phyloP scores from a whole-genome alignment of 2,797 vertebrate species.

The Hafferia zeledoni region DNA sequence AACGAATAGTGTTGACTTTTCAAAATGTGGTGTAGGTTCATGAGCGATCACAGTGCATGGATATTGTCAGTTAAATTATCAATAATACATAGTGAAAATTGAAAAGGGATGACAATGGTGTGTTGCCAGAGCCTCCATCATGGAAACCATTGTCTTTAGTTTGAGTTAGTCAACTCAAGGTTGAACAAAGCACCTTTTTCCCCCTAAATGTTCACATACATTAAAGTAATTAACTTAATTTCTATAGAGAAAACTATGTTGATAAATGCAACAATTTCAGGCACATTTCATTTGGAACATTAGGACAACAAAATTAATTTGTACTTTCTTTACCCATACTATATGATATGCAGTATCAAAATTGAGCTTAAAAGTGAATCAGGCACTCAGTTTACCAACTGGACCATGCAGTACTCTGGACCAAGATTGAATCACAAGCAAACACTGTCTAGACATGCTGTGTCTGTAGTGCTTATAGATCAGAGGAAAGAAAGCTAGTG shows the following conservation, averaged over 20 bases:
- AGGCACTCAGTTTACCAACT: not conserved
- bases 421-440: not conserved
- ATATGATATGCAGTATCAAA: not conserved
- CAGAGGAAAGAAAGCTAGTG: not conserved
- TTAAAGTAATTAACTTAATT: not conserved
- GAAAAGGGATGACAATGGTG: not conserved
- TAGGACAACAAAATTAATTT: not conserved
- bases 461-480: not conserved
- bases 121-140: not conserved
- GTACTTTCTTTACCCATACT: not conserved
- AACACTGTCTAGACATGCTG: not conserved
- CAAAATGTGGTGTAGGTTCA: not conserved
- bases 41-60: not conserved
- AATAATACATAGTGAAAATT: not conserved
- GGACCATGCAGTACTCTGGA: not conserved
- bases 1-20: not conserved
- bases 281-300: not conserved
- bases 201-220: not conserved
- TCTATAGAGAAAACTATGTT: not conserved
- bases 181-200: constrained; percentile 1
- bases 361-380: not conserved
- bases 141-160: not conserved
- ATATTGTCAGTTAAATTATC: not conserved
- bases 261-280: not conserved
- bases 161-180: not conserved